Percentiles rank a stretch among this genome's conserved stretches.
These are phyloP conservation scores for Brachionus calyciflorus DNA, from an alignment of 1,140 invertebrate species.

Conservation along the genomic window DNA sequence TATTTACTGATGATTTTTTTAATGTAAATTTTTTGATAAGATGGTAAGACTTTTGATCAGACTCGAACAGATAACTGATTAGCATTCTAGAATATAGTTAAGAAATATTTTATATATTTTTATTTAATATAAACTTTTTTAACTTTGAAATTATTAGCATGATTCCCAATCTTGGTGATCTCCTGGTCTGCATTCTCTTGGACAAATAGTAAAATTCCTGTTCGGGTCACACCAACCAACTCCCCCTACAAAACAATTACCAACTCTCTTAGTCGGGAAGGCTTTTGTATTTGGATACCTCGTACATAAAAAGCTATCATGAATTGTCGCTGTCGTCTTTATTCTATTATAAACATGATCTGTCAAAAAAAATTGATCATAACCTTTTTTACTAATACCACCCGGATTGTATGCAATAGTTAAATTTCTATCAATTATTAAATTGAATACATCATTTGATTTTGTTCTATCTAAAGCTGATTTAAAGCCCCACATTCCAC, in stretches of 20 bases:
- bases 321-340: background rate
- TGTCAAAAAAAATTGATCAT: slow-evolving; percentile 40
- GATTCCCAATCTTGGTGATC: slow-evolving; percentile 26
- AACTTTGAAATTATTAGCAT: no score
- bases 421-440: background rate
- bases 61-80: no score
- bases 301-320: slow-evolving; percentile 33
- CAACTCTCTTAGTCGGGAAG: slow-evolving; percentile 4
- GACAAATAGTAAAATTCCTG: background rate
- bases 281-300: slow-evolving; percentile 5
- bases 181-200: background rate
- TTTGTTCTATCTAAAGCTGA: background rate
- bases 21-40: no score
- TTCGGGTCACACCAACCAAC: background rate
- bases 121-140: no score
- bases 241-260: slow-evolving; percentile 19
- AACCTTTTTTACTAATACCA: slow-evolving; percentile 4
- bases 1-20: no score
- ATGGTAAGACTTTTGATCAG: no score
- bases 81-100: no score
- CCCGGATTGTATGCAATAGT: background rate
- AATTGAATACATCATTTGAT: background rate
- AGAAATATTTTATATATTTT: no score
- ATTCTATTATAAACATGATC: slow-evolving; percentile 11
- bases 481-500: slow-evolving; percentile 42